Conservation (phyloP, 2,113 vertebrate genomes). For the Pseudonaja textilis region DNA sequence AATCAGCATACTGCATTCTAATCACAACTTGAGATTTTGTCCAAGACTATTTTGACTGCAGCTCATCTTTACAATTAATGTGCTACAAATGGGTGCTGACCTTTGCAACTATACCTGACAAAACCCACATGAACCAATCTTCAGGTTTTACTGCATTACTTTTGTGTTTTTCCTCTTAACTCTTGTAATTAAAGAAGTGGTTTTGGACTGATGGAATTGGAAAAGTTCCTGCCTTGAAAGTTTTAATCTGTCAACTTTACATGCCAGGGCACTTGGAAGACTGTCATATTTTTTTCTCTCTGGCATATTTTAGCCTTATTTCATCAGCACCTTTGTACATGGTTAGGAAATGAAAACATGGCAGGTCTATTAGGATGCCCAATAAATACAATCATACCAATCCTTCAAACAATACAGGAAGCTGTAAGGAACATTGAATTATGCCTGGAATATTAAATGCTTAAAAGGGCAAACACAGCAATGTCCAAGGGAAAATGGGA, state of each 20-base stretch:
- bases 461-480: not conserved
- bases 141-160: slow-evolving; percentile 12
- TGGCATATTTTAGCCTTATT: not conserved
- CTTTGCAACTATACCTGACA: slow-evolving; percentile 32
- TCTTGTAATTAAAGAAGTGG: slow-evolving; percentile 55
- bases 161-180: slow-evolving; percentile 33
- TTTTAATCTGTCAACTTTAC: slow-evolving; percentile 69
- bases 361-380: not conserved
- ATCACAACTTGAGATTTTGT: not conserved
- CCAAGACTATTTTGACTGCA: not conserved
- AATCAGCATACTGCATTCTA: no score
- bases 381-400: not conserved
- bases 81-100: slow-evolving; percentile 16
- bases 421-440: not conserved
- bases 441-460: not conserved
- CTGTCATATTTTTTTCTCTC: slow-evolving; percentile 23
- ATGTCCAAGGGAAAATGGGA: no score
- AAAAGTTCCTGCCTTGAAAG: slow-evolving; percentile 66
- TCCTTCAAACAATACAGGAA: not conserved
- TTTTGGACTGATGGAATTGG: slow-evolving; percentile 72
- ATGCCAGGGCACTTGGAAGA: slow-evolving; percentile 70
- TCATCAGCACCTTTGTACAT: slow-evolving; percentile 3
- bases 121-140: slow-evolving; percentile 38
- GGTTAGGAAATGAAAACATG: not conserved
- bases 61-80: slow-evolving; percentile 18